Conservation (phyloP, 2,113 vertebrate genomes). For the Theristicus caerulescens region DNA sequence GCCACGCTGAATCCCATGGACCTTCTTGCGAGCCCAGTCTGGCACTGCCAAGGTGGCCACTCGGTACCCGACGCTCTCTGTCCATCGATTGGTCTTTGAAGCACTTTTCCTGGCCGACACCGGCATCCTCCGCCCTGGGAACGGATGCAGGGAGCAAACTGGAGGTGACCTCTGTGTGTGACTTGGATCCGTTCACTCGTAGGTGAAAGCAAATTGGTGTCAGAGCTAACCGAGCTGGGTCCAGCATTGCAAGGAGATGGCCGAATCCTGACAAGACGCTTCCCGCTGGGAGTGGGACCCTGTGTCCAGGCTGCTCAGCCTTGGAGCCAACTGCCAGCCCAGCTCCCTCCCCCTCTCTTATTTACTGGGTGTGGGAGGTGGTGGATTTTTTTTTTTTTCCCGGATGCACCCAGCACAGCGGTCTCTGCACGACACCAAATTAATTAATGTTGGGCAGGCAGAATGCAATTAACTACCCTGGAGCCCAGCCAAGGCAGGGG, state of each 20-base stretch:
- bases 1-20: fast-evolving
- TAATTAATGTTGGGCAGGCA: conserved; percentile 44
- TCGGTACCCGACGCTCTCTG: fast-evolving
- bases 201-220: background rate
- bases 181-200: fast-evolving
- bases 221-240: fast-evolving
- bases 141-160: background rate
- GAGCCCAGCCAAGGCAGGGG: conserved; percentile 27
- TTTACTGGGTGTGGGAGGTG: background rate
- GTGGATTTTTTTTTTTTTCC: background rate
- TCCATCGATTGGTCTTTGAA: background rate
- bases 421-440: conserved; percentile 48
- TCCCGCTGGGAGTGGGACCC: background rate
- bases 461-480: conserved; percentile 62
- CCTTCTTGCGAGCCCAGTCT: background rate
- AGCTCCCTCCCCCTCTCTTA: background rate
- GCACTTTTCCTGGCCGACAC: background rate
- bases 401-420: background rate
- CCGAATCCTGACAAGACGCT: background rate
- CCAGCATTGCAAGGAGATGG: background rate
- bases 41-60: background rate
- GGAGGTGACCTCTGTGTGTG: background rate
- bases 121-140: background rate
- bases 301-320: fast-evolving
- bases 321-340: background rate